Conservation (phyloP, 2,888 invertebrate species). For the Acrobasis consociella region DNA sequence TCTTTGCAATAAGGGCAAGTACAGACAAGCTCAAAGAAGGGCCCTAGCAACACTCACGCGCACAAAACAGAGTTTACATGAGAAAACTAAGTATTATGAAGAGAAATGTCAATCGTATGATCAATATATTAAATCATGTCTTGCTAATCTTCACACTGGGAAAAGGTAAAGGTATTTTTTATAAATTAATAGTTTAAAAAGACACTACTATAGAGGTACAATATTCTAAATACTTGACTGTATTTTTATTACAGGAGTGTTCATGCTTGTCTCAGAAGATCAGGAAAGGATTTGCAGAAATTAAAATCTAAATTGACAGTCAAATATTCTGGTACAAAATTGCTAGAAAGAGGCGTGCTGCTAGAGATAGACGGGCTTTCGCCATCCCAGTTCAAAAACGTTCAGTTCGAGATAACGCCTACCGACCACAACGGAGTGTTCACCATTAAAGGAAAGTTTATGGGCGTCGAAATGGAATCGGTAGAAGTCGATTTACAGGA, state of each 20-base stretch:
- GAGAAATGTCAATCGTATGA: slow-evolving; percentile 90
- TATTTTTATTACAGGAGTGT: slow-evolving; percentile 73
- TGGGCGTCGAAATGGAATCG: slow-evolving; percentile 89
- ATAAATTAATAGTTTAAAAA: not conserved
- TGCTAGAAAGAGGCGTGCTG: slow-evolving; percentile 88
- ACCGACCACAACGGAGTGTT: slow-evolving; percentile 86
- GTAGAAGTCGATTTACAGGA: slow-evolving; percentile 88
- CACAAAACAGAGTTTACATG: slow-evolving; percentile 85
- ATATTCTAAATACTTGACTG: not conserved
- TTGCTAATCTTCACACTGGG: slow-evolving; percentile 87
- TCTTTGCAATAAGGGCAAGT: slow-evolving; percentile 84
- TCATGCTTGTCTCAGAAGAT: slow-evolving; percentile 75
- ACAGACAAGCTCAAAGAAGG: slow-evolving; percentile 82
- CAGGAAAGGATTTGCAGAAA: slow-evolving; percentile 78
- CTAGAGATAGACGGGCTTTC: slow-evolving; percentile 87
- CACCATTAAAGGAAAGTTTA: slow-evolving; percentile 87
- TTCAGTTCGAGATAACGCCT: slow-evolving; percentile 88
- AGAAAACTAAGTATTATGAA: slow-evolving; percentile 87
- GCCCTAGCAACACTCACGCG: slow-evolving; percentile 85
- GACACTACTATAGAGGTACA: not conserved
- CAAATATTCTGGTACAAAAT: slow-evolving; percentile 86
- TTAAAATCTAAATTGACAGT: slow-evolving; percentile 82
- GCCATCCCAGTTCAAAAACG: slow-evolving; percentile 87
- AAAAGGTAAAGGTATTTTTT: slow-evolving; percentile 72
- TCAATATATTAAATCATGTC: slow-evolving; percentile 88